phyloP scores from a whole-genome alignment of 1,140 invertebrate genomes.

The Scaptomyza graminum region DNA sequence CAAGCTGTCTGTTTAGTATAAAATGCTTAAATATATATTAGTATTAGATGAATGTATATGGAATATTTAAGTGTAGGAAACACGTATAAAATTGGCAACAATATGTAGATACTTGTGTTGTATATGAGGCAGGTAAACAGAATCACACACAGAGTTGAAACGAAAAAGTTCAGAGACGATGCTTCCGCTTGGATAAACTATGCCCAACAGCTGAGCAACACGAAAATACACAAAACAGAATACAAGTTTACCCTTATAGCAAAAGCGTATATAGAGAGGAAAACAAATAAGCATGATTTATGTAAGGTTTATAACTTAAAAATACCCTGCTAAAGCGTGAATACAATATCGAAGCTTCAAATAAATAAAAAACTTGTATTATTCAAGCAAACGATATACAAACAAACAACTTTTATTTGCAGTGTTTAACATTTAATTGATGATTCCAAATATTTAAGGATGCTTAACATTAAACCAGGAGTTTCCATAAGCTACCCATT shows the following conservation, averaged over 20 bases:
- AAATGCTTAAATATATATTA: constrained; percentile 29
- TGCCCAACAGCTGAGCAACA: constrained; percentile 22
- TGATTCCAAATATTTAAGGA: too few species aligned
- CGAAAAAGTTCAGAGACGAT: constrained; percentile 62
- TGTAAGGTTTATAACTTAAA: background rate
- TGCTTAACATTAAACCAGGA: too few species aligned
- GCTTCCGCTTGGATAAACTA: constrained; percentile 51
- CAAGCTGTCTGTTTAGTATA: constrained; percentile 40
- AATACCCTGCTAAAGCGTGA: constrained; percentile 11
- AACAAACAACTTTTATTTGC: too few species aligned
- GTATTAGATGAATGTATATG: background rate
- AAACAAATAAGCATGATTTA: constrained; percentile 4
- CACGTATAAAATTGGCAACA: constrained; percentile 20
- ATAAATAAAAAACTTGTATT: background rate
- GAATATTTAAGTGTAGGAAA: background rate
- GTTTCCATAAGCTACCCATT: too few species aligned
- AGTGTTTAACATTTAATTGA: too few species aligned
- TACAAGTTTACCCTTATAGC: constrained; percentile 27
- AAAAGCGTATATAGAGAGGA: constrained; percentile 12
- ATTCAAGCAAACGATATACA: too few species aligned
- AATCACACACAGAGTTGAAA: constrained; percentile 29
- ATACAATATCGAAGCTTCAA: background rate
- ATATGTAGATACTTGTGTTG: constrained; percentile 1
- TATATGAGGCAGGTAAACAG: constrained; percentile 41
- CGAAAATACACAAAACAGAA: constrained; percentile 45